These are phyloP conservation scores for Phrynosoma platyrhinos DNA, from an alignment of 2,113 vertebrate genomes.

Conservation along the genomic window DNA sequence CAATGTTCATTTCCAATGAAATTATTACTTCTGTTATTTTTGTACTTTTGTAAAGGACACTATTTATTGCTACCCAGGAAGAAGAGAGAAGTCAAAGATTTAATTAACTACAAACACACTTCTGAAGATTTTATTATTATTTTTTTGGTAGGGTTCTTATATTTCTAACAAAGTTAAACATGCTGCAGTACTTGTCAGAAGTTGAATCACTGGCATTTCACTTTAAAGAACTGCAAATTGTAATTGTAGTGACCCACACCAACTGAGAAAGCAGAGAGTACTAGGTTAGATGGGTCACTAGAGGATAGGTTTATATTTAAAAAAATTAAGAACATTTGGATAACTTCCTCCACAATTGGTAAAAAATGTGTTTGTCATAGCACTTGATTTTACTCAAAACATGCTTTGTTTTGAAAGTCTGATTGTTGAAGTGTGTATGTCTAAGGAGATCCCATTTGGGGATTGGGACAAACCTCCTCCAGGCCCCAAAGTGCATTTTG, in stretches of 20 bases:
- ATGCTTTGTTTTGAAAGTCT: no score
- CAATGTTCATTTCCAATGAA: conserved; percentile 32
- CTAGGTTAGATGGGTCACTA: no score
- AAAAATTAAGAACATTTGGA: no score
- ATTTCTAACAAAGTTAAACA: conserved; percentile 9
- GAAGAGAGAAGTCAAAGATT: conserved; percentile 43
- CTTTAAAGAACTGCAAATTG: not conserved
- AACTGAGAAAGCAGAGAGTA: no score
- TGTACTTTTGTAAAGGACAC: conserved; percentile 29
- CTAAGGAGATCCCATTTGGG: no score
- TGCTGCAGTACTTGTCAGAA: not conserved
- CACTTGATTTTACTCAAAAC: no score
- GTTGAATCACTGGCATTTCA: not conserved
- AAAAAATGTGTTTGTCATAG: no score
- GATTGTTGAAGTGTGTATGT: no score
- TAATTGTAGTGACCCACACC: not conserved
- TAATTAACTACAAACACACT: conserved; percentile 40
- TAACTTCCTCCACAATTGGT: no score
- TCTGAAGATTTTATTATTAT: conserved; percentile 20
- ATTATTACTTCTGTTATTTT: conserved; percentile 15
- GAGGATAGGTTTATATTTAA: no score
- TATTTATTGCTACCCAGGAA: conserved; percentile 40
- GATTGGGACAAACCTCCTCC: no score
- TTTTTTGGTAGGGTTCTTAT: conserved; percentile 1
- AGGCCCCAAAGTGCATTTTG: no score